Conservation (phyloP, 2,888 invertebrate species). For the Latheticus oryzae region DNA sequence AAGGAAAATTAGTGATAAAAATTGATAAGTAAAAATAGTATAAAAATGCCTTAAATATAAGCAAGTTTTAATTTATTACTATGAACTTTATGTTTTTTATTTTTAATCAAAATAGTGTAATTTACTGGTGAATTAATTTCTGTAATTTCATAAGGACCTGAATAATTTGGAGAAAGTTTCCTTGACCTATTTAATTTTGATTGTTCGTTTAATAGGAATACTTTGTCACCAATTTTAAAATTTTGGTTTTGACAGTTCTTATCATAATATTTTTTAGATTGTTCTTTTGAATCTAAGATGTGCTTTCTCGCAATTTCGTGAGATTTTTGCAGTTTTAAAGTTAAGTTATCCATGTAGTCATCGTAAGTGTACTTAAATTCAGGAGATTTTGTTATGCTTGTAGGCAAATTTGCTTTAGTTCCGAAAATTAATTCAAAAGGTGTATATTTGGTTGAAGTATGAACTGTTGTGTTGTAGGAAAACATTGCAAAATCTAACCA, state of each 20-base stretch:
- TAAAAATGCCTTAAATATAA: no score
- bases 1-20: no score
- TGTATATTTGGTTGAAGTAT: constrained; percentile 18
- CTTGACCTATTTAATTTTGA: not conserved
- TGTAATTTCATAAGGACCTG: constrained; percentile 5
- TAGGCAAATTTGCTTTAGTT: not conserved
- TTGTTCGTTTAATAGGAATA: constrained; percentile 2
- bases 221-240: constrained; percentile 5
- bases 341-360: constrained; percentile 42
- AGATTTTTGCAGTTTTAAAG: constrained; percentile 42
- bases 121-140: constrained; percentile 3
- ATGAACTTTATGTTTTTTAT: constrained; percentile 3
- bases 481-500: constrained; percentile 49
- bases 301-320: constrained; percentile 47
- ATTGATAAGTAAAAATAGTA: no score
- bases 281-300: constrained; percentile 42
- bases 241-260: not conserved
- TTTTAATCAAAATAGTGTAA: constrained; percentile 9
- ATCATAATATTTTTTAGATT: constrained; percentile 37
- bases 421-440: constrained; percentile 20
- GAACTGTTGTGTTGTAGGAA: constrained; percentile 19
- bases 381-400: constrained; percentile 33
- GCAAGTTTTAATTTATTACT: constrained; percentile 7
- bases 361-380: constrained; percentile 45
- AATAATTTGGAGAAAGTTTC: constrained; percentile 3